A percentile compares a stretch with the other conserved stretches of the same genome.
These are phyloP conservation scores for Hemibagrus wyckioides DNA, from an alignment of 2,113 vertebrate genomes.

Conservation along the genomic window DNA sequence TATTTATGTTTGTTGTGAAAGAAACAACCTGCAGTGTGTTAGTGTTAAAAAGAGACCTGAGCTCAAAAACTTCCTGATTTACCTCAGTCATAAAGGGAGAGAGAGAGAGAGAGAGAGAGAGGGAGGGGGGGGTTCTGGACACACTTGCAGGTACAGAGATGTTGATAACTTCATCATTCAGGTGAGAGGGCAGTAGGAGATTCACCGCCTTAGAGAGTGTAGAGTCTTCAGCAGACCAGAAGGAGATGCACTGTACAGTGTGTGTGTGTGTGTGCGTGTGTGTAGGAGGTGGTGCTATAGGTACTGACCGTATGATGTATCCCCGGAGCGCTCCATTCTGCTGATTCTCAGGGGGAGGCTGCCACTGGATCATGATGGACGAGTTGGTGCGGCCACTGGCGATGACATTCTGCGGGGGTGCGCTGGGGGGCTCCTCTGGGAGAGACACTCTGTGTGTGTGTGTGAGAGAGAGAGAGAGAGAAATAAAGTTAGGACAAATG, in stretches of 20 bases:
- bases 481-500: not conserved
- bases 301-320: slow-evolving; percentile 85
- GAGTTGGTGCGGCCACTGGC: slow-evolving; percentile 96
- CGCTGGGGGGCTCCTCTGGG: slow-evolving; percentile 92
- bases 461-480: not conserved
- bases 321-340: slow-evolving; percentile 92
- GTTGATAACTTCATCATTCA: not conserved
- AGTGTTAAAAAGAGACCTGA: not conserved
- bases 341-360: slow-evolving; percentile 92
- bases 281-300: not conserved
- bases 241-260: not conserved
- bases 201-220: not conserved
- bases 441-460: slow-evolving; percentile 80
- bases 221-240: not conserved
- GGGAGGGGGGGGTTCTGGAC: not conserved
- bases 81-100: not conserved
- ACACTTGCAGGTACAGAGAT: no score
- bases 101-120: not conserved
- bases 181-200: not conserved
- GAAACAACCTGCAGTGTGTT: slow-evolving; percentile 39
- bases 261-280: not conserved
- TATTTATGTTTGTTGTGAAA: slow-evolving; percentile 39
- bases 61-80: slow-evolving; percentile 30
- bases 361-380: slow-evolving; percentile 99
- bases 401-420: slow-evolving; percentile 91